Conservation (phyloP, 1,140 invertebrate genomes). For the Belonocnema kinseyi region DNA sequence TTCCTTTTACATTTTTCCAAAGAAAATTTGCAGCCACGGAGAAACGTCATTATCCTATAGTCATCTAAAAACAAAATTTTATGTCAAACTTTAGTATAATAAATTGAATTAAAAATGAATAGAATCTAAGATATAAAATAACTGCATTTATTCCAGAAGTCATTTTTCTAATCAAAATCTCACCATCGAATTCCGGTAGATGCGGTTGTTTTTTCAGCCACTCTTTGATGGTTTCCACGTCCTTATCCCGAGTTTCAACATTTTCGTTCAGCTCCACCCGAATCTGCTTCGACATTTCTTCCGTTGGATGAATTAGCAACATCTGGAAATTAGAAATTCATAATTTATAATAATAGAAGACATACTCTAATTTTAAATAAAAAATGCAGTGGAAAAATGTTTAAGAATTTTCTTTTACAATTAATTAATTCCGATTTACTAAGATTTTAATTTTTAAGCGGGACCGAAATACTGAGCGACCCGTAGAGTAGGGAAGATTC, state of each 20-base stretch:
- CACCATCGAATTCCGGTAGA: slow-evolving; percentile 83
- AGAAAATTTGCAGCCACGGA: slow-evolving; percentile 89
- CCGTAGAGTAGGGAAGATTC: too few species aligned
- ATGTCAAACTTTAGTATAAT: neutral
- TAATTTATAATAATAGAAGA: neutral
- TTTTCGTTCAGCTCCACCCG: slow-evolving; percentile 86
- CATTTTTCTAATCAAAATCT: slow-evolving; percentile 24
- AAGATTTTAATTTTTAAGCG: neutral
- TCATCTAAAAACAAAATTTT: slow-evolving; percentile 78
- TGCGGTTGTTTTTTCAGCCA: slow-evolving; percentile 86
- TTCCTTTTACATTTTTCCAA: slow-evolving; percentile 88
- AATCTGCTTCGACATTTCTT: slow-evolving; percentile 84
- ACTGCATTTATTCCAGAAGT: neutral
- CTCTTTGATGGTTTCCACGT: slow-evolving; percentile 81
- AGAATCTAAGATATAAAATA: neutral
- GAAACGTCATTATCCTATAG: slow-evolving; percentile 83
- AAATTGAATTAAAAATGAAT: slow-evolving; percentile 1
- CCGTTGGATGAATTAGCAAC: slow-evolving; percentile 83
- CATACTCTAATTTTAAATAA: neutral
- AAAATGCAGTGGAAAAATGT: neutral
- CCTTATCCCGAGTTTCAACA: slow-evolving; percentile 79
- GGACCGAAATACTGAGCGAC: neutral
- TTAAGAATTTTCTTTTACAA: neutral
- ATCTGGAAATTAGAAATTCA: slow-evolving; percentile 73
- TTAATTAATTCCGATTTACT: neutral